These are phyloP conservation scores for Nyctalus aviator DNA, from an alignment of 2,797 vertebrate species.

Conservation along the genomic window DNA sequence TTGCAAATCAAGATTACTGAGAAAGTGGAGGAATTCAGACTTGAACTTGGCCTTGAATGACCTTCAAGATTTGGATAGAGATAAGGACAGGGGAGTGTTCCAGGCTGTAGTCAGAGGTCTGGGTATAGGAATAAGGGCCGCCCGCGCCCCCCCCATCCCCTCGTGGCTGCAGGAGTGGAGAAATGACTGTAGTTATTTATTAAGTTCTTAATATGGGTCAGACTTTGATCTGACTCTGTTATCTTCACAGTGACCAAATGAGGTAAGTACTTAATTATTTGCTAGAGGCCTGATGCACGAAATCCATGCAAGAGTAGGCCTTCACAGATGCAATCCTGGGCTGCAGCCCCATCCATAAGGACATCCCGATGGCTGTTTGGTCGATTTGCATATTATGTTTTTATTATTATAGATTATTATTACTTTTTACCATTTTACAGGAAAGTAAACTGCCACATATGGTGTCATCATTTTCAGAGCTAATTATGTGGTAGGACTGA, in stretches of 20 bases:
- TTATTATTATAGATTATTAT: no score
- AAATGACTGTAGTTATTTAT: not conserved
- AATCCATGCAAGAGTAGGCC: no score
- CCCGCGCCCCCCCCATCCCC: not conserved
- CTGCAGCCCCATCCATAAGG: no score
- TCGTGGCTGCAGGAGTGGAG: not conserved
- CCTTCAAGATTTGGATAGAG: not conserved
- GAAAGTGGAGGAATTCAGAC: not conserved
- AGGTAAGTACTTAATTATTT: not conserved
- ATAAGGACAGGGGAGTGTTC: not conserved
- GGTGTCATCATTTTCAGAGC: not conserved
- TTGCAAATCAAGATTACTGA: not conserved
- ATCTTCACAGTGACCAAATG: not conserved
- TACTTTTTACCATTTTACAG: not conserved
- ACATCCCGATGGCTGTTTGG: no score
- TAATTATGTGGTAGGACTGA: not conserved
- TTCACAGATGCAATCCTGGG: no score
- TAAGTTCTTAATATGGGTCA: not conserved
- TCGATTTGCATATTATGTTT: no score
- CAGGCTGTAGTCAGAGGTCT: not conserved
- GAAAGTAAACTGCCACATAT: not conserved
- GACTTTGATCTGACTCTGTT: not conserved
- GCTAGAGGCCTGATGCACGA: no score
- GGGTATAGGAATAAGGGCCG: not conserved
- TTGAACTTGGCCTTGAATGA: slow-evolving; percentile 2